A percentile compares a stretch with the other conserved stretches of the same genome.
These are phyloP conservation scores for Hoplias malabaricus DNA, from an alignment of 2,113 vertebrate genomes.

Conservation along the genomic window DNA sequence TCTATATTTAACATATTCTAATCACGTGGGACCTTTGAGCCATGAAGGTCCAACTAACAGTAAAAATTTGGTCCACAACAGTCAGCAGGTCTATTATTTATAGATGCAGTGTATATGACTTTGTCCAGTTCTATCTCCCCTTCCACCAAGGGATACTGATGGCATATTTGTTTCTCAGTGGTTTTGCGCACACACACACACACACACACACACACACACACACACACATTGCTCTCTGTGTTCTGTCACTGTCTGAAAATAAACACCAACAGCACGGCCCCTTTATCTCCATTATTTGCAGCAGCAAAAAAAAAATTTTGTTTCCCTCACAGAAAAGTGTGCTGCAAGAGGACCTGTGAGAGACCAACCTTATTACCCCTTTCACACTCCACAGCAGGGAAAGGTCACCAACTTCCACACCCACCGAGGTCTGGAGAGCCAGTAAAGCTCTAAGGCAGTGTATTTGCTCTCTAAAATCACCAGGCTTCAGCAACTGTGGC, in stretches of 20 bases:
- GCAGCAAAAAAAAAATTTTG: too few species aligned
- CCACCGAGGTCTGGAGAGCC: not conserved
- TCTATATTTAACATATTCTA: too few species aligned
- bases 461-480: too few species aligned
- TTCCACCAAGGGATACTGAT: slow-evolving; percentile 43
- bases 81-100: slow-evolving; percentile 49
- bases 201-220: not conserved
- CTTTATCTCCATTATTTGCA: slow-evolving; percentile 31
- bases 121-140: slow-evolving; percentile 18
- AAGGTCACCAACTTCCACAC: not conserved
- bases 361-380: not conserved
- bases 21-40: slow-evolving; percentile 10
- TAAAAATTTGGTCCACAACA: slow-evolving; percentile 6
- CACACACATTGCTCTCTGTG: not conserved
- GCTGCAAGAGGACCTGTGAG: not conserved
- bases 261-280: not conserved
- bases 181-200: not conserved
- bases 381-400: not conserved
- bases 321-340: not conserved
- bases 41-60: not conserved
- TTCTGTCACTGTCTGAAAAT: not conserved
- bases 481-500: too few species aligned
- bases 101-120: slow-evolving; percentile 44
- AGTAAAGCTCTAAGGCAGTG: too few species aligned
- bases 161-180: slow-evolving; percentile 42